Evolutionary conservation across 2,888 invertebrate genomes (phyloP).

Genomic region (Scaptodrosophila latifasciaeformis): DNA sequence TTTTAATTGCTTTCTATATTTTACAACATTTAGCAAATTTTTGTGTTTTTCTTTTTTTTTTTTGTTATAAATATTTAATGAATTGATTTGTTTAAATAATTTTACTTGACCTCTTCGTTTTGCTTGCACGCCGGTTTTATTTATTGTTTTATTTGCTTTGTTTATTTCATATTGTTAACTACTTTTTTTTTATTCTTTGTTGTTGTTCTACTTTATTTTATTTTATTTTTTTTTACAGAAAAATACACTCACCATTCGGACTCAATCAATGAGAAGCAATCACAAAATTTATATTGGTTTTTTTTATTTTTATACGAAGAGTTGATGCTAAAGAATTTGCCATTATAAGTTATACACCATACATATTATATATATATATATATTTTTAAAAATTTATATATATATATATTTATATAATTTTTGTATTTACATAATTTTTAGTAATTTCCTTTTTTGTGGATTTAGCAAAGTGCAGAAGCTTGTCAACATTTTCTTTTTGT

Average conservation of each 20-base stretch:
- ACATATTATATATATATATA: no score
- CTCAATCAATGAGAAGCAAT: slow-evolving; percentile 62
- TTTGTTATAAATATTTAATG: slow-evolving; percentile 18
- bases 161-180: slow-evolving; percentile 32
- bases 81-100: slow-evolving; percentile 16
- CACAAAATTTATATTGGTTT: slow-evolving; percentile 51
- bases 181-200: slow-evolving; percentile 19
- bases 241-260: slow-evolving; percentile 26
- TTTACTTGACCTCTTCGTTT: background rate
- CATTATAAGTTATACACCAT: slow-evolving; percentile 20
- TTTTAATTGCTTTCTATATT: slow-evolving; percentile 26
- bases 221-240: slow-evolving; percentile 24
- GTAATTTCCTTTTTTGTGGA: slow-evolving; percentile 28
- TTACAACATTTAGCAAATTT: slow-evolving; percentile 59
- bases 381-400: no score
- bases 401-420: slow-evolving; percentile 15
- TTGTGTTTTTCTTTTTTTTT: slow-evolving; percentile 2
- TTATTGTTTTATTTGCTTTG: slow-evolving; percentile 5
- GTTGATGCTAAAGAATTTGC: no score
- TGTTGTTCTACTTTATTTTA: background rate
- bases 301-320: background rate
- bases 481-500: background rate
- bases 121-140: no score
- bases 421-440: slow-evolving; percentile 7
- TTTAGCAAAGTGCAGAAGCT: slow-evolving; percentile 42